Percentiles rank a stretch among this genome's conserved stretches.
Conservation (phyloP, 2,113 vertebrate species). For the Chaetodon auriga region DNA sequence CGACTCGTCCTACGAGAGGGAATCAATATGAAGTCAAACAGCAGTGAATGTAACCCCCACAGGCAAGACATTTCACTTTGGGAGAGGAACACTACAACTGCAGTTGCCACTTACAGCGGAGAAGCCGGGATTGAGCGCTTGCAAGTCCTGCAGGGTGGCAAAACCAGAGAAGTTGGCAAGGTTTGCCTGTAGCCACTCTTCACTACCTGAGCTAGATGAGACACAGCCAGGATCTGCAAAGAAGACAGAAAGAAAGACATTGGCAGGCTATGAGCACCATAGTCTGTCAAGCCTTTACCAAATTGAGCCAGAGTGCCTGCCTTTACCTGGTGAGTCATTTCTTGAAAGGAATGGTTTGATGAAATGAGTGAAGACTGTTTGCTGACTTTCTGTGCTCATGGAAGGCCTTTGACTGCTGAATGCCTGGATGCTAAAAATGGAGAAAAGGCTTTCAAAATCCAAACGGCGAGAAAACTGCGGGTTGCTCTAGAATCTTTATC, state of each 20-base stretch:
- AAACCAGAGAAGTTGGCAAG: constrained; percentile 55
- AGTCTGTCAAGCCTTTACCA: not conserved
- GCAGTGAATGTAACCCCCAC: too few relatives aligned
- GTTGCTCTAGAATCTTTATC: not conserved
- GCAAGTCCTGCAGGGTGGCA: constrained; percentile 50
- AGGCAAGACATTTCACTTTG: not conserved
- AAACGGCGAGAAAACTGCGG: not conserved
- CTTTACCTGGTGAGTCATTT: constrained; percentile 57
- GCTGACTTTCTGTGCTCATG: constrained; percentile 46
- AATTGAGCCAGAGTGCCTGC: not conserved
- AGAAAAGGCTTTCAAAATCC: constrained; percentile 19
- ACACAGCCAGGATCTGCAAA: constrained; percentile 66
- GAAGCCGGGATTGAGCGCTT: constrained; percentile 65
- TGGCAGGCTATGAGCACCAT: too few relatives aligned
- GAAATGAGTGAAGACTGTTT: constrained; percentile 58
- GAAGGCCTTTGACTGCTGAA: constrained; percentile 41
- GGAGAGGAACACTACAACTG: not conserved
- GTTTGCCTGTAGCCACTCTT: constrained; percentile 62
- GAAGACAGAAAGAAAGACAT: not conserved
- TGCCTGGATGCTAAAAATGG: constrained; percentile 51
- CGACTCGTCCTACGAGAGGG: constrained; percentile 27
- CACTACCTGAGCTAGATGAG: constrained; percentile 5
- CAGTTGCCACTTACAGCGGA: constrained; percentile 56
- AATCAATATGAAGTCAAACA: constrained; percentile 7
- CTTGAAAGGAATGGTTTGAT: constrained; percentile 68